Evolutionary conservation across 2,113 vertebrate species (phyloP), one percentile per base, ranked within the genome.

Genomic region (Indicator maculatus): DNA sequence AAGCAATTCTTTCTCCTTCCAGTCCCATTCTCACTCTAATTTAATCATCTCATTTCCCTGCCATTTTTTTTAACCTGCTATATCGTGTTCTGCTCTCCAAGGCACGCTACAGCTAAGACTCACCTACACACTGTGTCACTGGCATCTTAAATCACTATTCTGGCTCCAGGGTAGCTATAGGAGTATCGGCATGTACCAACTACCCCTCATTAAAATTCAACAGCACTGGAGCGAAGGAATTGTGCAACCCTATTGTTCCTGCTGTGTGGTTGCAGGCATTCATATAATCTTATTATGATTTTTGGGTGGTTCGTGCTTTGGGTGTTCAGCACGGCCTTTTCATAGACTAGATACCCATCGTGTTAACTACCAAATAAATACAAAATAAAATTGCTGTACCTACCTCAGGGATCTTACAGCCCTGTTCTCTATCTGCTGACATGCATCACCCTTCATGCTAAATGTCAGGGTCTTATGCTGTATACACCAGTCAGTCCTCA

Each of bases 171-270:
- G 78, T 47, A 91, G 76, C 92, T 95, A 70, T 63, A 60, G 90
- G 85, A 94, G 86, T 86, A 97, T 14, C 36, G 47, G 78, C 93
- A 89, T 78, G 89, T 96, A 95, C 60, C 9, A 24, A 96, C 64
- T 90, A 90, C 60, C 82, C 71, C 64, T 97, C 79, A 95, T 96
- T 94, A 92, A 81, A 93, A 97, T 95, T 84, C 89, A 72, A 74
- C 88, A 28, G 28, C 0, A 5, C 89, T 31, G 38, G 88, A 71
- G 60, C 53, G 15, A 72, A 80, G 88, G 59, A 89, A 76, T 83
- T 93, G 66, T 77, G 85, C 61, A 96, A 88, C 47, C 74, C 93
- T 47, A 91, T 91, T 96, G 93, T 96, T 96, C 67, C 88, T 79
- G 71, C 88, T 58, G 71, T 60, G 71, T 93, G 88, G 94, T 94